A percentile compares a stretch with the other conserved stretches of the same genome.
Conservation (phyloP, 2,797 vertebrate species). For the Balearica regulorum region DNA sequence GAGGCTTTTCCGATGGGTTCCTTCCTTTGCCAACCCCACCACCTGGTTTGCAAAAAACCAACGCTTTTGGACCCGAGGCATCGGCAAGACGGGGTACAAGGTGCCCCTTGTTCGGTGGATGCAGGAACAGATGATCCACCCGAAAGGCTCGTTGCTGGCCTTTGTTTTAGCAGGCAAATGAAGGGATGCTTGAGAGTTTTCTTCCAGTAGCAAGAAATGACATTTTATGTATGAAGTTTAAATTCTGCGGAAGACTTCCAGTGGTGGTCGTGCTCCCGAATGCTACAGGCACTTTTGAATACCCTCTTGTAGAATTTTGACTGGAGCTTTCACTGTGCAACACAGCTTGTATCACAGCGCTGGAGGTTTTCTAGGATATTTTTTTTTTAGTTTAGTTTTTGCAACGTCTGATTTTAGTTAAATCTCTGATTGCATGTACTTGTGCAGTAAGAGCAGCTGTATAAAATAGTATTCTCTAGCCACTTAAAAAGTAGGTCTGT, state of each 20-base stretch:
- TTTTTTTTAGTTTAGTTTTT: neutral
- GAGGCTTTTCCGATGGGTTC: neutral
- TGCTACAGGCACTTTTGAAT: fast-evolving
- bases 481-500: neutral
- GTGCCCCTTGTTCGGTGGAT: neutral
- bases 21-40: neutral
- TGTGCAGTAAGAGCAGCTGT: neutral
- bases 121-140: neutral
- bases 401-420: neutral
- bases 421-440: neutral
- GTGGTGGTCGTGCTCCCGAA: neutral
- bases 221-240: fast-evolving
- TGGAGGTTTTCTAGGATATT: neutral
- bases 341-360: neutral
- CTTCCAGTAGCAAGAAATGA: neutral
- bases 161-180: neutral
- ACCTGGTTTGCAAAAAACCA: neutral
- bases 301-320: neutral
- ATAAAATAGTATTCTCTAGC: fast-evolving
- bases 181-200: neutral
- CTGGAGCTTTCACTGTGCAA: neutral
- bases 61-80: neutral
- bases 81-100: neutral
- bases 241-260: neutral
- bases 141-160: neutral